Conservation (phyloP, 2,797 vertebrate genomes). For the Euphonia xanthogaster region DNA sequence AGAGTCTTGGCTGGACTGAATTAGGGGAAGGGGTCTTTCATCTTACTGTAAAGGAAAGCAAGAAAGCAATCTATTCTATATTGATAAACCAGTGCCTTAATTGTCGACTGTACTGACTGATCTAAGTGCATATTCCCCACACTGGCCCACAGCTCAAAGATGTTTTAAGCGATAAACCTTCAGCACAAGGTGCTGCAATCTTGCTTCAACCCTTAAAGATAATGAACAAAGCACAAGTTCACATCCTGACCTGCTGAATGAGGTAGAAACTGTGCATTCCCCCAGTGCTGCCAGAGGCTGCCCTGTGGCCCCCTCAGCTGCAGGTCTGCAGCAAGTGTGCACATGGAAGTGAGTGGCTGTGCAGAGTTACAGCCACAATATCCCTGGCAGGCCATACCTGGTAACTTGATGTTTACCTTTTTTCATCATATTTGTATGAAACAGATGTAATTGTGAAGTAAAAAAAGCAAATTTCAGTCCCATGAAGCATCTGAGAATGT, state of each 20-base stretch:
- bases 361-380: not conserved
- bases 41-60: not conserved
- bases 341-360: not conserved
- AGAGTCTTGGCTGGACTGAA: not conserved
- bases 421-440: not conserved
- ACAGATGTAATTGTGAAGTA: not conserved
- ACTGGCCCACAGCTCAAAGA: not conserved
- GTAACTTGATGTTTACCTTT: not conserved
- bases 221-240: not conserved
- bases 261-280: not conserved
- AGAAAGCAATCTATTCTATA: not conserved
- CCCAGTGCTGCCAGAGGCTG: not conserved
- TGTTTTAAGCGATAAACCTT: not conserved
- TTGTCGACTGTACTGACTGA: not conserved
- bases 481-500: not conserved
- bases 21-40: not conserved
- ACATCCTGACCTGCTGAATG: not conserved
- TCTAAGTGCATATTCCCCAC: not conserved
- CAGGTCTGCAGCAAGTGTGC: not conserved
- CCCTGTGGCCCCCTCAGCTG: not conserved
- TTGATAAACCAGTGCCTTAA: not conserved
- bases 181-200: not conserved
- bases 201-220: not conserved
- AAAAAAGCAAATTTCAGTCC: not conserved
- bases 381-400: not conserved